Base-by-base conservation (phyloP, 2,797 vertebrate genomes). In the Brachymystax lenok region DNA sequence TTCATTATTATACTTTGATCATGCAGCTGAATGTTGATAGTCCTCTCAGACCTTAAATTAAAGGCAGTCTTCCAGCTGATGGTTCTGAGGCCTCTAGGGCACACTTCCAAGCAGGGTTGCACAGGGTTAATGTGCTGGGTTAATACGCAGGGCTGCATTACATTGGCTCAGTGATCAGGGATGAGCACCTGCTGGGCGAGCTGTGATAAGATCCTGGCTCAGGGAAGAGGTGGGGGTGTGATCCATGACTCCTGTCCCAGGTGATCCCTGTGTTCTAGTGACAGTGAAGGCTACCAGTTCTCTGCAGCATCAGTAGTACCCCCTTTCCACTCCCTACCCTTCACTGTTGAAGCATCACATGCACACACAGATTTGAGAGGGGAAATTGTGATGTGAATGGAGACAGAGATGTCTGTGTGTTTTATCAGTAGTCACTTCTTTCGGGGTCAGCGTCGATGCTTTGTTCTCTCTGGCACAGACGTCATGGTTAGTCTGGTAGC, bases 381-480 rank as follows among this genome's bases (percentile, higher is more conserved):
- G 80, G 83, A 64, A 63, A 74, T 12, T 71, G 52, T 3, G 81
- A 67, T 2, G 52, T 74, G 59, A 5, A 5, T 24, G 12, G 56
- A 6, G 0, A 21, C n/a, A 6, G 52, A 14, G 14, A 17, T 51
- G 76, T 73, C 73, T 71, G 50, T 73, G 27, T 56, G 50, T n/a
- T 28, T 69, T 24, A 56, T 76, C 50, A 59, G 16, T 40, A 35
- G 75, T 77, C n/a, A 69, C 12, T 50, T 46, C 46, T 50, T 72
- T 83, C 80, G 35, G 81, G 84, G 82, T 85, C 79, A 79, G 69
- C 80, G 81, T 69, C 16, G 50, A 79, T 27, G 56, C 86, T 84
- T 90, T 90, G 86, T 88, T 80, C 85, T 76, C 76, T 78, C 59
- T 75, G 24, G 0, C 74, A 74, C 79, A 84, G 82, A 87, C 82